Evolutionary conservation across 2,113 vertebrate genomes (phyloP).

Genomic region (Gadus chalcogrammus): DNA sequence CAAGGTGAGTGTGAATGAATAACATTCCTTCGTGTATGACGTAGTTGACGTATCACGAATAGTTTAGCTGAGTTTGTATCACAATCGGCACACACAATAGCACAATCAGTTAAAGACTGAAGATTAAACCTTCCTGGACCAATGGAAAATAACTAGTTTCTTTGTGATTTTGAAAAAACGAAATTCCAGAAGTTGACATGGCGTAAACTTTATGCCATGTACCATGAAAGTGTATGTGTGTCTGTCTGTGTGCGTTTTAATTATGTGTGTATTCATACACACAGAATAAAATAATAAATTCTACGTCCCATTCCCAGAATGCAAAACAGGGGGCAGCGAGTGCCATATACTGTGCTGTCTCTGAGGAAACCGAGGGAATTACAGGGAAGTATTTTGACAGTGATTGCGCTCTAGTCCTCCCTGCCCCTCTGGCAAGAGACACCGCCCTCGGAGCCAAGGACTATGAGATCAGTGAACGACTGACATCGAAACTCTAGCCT

Average conservation of each 20-base stretch:
- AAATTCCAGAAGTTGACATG: no score
- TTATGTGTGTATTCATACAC: neutral
- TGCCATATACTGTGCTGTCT: conserved; percentile 78
- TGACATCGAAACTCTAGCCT: conserved; percentile 59
- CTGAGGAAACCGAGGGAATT: conserved; percentile 76
- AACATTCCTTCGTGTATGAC: neutral
- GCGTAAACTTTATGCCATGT: no score
- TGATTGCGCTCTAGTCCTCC: conserved; percentile 71
- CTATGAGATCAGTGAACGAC: conserved; percentile 76
- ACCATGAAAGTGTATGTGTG: neutral
- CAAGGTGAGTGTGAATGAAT: conserved; percentile 67
- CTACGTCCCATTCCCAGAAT: conserved; percentile 59
- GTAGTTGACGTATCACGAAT: neutral
- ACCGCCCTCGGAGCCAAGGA: conserved; percentile 67
- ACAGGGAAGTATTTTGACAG: conserved; percentile 83
- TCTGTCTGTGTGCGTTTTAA: no score
- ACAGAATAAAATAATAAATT: no score
- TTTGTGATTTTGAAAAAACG: no score
- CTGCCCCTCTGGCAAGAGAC: conserved; percentile 67
- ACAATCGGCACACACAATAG: neutral
- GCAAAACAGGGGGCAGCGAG: conserved; percentile 76
- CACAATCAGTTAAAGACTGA: no score
- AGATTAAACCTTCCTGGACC: neutral
- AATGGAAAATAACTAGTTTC: no score
- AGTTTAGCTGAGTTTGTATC: neutral